Evolutionary conservation across 2,113 vertebrate genomes (phyloP), one percentile per base, ranked within the genome.

Genomic region (Ivindomyrus marchei): DNA sequence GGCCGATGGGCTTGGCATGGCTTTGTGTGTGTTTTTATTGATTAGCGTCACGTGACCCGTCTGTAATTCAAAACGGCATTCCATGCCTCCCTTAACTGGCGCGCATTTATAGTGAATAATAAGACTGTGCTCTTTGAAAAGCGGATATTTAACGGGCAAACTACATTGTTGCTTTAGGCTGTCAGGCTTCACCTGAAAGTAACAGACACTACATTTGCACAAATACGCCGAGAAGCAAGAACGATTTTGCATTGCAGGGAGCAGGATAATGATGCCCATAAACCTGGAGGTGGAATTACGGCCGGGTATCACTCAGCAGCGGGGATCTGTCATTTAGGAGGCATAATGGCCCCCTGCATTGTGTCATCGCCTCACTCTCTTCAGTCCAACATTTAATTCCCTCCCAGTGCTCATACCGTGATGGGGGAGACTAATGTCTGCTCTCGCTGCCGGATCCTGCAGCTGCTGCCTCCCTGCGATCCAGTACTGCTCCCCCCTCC

Each of bases 181-280:
- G 13, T 45, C 17, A 21, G 83, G 45, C 42, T 85, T 85, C 83
- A 85, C 83, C 83, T 47, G 11, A 47, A 24, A 46, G 39, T 47
- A 85, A 85, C 36, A 85, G 15, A 80, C 74, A 85, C 83, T 36
- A 11, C 5, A 87, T 27, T 36, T 52, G 85, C 10, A 7, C 46
- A 86, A 86, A 52, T 15, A 15, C 47, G n/a, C 31, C 9, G 15
- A 53, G 50, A 53, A 53, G 85, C 17, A 53, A 36, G 53, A 89
- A 56, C 83, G 70, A 53, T 89, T 42, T 89, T 53, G n/a, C 50
- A n/a, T 17, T 13, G 19, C 6, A 36, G 31, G 36, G 83, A 39
- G 70, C 77, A 21, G 77, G 21, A 31, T 89, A 89, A 89, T 52
- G 70, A 74, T 49, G 39, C 21, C 88, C 36, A 83, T 89, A 89